Evolutionary conservation across 2,113 vertebrate genomes (phyloP).

Genomic region (Calyptomena viridis): DNA sequence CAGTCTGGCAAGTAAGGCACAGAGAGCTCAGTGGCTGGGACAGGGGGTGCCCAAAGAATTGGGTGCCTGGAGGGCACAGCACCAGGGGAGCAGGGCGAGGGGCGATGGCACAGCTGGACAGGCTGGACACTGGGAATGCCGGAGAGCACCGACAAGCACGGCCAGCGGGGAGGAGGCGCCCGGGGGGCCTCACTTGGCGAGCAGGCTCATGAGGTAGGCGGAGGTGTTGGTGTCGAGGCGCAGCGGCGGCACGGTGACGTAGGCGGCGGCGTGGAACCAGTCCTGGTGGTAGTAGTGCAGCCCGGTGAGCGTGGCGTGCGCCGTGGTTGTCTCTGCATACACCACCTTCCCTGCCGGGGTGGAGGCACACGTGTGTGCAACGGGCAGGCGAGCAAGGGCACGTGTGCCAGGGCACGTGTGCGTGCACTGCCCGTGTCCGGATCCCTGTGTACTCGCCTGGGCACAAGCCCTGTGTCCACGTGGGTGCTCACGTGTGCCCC

Average conservation of each 20-base stretch:
- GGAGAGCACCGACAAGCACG: rapidly evolving
- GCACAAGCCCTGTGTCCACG: rapidly evolving
- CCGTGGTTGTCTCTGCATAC: slow-evolving; percentile 90
- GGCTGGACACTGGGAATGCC: neutral
- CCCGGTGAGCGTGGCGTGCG: slow-evolving; percentile 90
- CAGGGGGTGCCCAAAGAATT: rapidly evolving
- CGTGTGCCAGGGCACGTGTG: rapidly evolving
- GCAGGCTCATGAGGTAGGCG: slow-evolving; percentile 92
- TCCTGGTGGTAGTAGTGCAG: slow-evolving; percentile 97
- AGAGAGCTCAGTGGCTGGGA: rapidly evolving
- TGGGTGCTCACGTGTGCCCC: neutral
- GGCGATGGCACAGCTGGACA: neutral
- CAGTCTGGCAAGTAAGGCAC: neutral
- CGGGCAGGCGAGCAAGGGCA: rapidly evolving
- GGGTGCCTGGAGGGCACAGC: neutral
- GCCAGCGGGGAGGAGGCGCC: rapidly evolving
- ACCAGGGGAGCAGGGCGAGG: neutral
- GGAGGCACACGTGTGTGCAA: neutral
- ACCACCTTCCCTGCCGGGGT: slow-evolving; percentile 86
- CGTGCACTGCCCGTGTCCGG: rapidly evolving
- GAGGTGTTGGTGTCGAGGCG: slow-evolving; percentile 94
- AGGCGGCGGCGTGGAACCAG: slow-evolving; percentile 91
- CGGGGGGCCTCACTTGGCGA: slow-evolving; percentile 86
- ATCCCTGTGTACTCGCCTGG: rapidly evolving
- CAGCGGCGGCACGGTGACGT: slow-evolving; percentile 91